Evolutionary conservation across 2,797 vertebrate genomes (phyloP).

Genomic region (Coregonus sp.): DNA sequence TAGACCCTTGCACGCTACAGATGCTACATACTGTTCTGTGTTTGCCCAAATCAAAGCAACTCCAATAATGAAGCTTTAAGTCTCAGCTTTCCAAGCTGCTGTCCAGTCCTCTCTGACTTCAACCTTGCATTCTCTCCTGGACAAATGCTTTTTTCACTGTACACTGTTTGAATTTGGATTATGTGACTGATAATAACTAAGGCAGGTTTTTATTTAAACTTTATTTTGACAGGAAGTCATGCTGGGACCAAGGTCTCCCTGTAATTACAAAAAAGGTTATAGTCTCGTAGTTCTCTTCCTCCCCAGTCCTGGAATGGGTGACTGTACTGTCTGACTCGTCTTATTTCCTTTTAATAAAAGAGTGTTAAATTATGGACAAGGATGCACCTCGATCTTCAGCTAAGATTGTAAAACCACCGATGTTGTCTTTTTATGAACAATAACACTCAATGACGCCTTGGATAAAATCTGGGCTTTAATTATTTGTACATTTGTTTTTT

Average conservation of each 20-base stretch:
- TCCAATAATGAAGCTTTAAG: constrained; percentile 40
- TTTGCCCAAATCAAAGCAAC: constrained; percentile 7
- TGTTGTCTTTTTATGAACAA: constrained; percentile 50
- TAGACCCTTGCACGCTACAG: constrained; percentile 4
- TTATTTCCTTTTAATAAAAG: constrained; percentile 35
- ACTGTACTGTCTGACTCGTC: constrained; percentile 24
- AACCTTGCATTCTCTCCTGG: background rate
- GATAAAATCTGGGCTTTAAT: constrained; percentile 58
- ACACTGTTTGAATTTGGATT: constrained; percentile 13
- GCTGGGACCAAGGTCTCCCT: too few relatives aligned
- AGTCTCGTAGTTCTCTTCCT: constrained; percentile 34
- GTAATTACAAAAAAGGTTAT: background rate
- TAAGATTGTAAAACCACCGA: constrained; percentile 60
- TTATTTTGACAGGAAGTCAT: too few relatives aligned
- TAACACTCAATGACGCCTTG: constrained; percentile 40
- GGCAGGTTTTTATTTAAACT: background rate
- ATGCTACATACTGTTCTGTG: constrained; percentile 3
- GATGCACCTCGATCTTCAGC: constrained; percentile 55
- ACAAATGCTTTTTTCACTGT: background rate
- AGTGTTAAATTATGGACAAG: constrained; percentile 53
- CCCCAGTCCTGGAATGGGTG: constrained; percentile 11
- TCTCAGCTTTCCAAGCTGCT: constrained; percentile 13
- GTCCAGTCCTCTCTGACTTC: constrained; percentile 14
- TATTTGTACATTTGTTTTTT: constrained; percentile 57
- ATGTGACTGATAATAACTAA: constrained; percentile 30